Evolutionary conservation across 92 coral and sea anemone species (phyloP), one percentile per base, ranked within the genome.

Genomic region (Porites cylindrica): DNA sequence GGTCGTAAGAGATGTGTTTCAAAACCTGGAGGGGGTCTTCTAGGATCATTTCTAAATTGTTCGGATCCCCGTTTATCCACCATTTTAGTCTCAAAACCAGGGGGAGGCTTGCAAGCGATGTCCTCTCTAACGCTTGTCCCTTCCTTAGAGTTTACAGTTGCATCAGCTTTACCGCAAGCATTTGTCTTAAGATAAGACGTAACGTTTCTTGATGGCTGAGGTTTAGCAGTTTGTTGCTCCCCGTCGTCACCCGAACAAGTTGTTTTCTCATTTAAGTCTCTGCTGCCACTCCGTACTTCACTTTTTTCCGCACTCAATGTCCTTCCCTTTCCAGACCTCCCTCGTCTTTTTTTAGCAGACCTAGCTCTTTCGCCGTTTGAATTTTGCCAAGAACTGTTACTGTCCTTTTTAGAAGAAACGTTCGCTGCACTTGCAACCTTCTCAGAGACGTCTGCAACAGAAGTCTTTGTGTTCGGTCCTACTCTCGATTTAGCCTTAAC

Each of bases 31-130:
- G 92, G 89, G 67, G 92, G 85, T 70, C 54, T 23, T 51, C 54
- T 53, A 21, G 58, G 17, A 19, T 13, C 20, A 43, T 26, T 68
- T 21, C 62, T 75, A 52, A 77, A 21, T 20, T n/a, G 73, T 50
- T 58, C 58, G 61, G 62, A 65, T 10, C 88, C 94, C 85, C 87
- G 77, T 19, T 79, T 53, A 79, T 66, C 83, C 18, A 26, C 43
- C 24, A 38, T 84, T 19, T 65, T 26, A 61, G 65, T 76, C 72
- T 88, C 92, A 72, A 93, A 91, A 14, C 96, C 96, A 8, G 96
- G 94, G 77, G 94, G 94, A 43, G 96, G 94, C 66, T 73, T 88
- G 11, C 16, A 17, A 69, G 84, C 71, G 66, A 78, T 75, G 63
- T 54, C 47, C 26, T 87, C 76, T 1, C 10, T 20, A 2, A 20